phyloP scores from a whole-genome alignment of 2,797 vertebrate species.

The Myoxocephalus aenaeus region DNA sequence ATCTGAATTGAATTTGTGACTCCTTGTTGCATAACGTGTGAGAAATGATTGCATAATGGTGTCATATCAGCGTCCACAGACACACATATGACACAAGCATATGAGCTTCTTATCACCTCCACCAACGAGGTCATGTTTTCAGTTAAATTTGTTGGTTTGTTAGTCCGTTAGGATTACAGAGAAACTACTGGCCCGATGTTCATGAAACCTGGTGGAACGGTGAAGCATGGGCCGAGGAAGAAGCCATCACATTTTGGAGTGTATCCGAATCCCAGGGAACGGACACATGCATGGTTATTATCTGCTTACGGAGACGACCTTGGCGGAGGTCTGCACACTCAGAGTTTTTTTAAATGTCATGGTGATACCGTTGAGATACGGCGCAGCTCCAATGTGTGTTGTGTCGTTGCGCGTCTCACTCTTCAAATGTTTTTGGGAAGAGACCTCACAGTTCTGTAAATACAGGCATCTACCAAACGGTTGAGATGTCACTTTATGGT shows the following conservation, averaged over 20 bases:
- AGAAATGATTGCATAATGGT: not conserved
- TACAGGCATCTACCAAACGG: too few relatives aligned
- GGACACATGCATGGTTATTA: not conserved
- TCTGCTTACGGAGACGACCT: not conserved
- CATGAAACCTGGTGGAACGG: not conserved
- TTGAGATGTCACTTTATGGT: too few relatives aligned
- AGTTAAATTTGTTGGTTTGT: not conserved
- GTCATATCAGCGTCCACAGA: not conserved
- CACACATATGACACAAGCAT: not conserved
- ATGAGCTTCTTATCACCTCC: not conserved
- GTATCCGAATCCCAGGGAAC: not conserved
- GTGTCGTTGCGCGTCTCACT: not conserved
- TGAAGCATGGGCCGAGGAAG: not conserved
- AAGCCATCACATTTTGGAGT: not conserved
- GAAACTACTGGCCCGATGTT: not conserved
- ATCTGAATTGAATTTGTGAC: too few relatives aligned
- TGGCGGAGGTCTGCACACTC: not conserved
- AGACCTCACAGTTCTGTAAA: too few relatives aligned
- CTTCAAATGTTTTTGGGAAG: too few relatives aligned
- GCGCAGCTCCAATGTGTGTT: not conserved
- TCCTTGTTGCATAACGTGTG: not conserved
- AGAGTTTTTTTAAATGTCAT: not conserved
- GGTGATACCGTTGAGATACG: constrained; percentile 1
- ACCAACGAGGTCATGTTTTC: not conserved
- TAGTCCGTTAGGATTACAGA: not conserved